These are phyloP conservation scores for Ctenopoma multispine DNA, from an alignment of 2,797 vertebrate species.

Conservation along the genomic window DNA sequence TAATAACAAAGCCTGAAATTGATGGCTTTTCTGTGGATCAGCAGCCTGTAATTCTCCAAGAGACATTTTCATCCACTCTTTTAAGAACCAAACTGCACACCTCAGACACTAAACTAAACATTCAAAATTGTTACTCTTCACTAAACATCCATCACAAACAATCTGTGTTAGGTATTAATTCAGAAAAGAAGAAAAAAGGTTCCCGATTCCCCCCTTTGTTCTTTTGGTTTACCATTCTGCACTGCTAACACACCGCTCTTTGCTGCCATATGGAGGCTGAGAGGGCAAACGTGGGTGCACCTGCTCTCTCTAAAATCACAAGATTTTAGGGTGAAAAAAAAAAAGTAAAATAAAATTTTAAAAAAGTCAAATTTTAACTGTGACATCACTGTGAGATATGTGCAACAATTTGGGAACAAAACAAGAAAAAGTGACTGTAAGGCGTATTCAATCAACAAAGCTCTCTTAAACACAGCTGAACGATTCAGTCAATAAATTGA, in stretches of 20 bases:
- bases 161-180: not conserved
- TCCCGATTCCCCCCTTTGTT: not conserved
- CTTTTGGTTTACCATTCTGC: conserved; percentile 17
- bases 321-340: conserved; percentile 30
- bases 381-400: not conserved
- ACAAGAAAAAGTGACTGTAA: not conserved
- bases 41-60: conserved; percentile 25
- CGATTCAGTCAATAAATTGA: no score
- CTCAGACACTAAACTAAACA: not conserved
- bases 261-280: conserved; percentile 48
- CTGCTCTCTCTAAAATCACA: conserved; percentile 51
- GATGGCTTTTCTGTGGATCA: conserved; percentile 27
- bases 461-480: not conserved
- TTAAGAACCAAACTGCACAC: conserved; percentile 3
- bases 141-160: conserved; percentile 9
- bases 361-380: conserved; percentile 11
- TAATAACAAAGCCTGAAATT: conserved; percentile 45
- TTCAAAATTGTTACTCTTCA: not conserved
- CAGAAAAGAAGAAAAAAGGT: not conserved
- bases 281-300: conserved; percentile 37
- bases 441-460: not conserved
- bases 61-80: conserved; percentile 11
- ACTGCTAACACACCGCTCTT: conserved; percentile 25
- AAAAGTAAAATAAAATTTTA: conserved; percentile 44
- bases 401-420: conserved; percentile 1